Evolutionary conservation across 2,797 vertebrate species (phyloP), one percentile per base, ranked within the genome.

Genomic region (Euthynnus affinis): DNA sequence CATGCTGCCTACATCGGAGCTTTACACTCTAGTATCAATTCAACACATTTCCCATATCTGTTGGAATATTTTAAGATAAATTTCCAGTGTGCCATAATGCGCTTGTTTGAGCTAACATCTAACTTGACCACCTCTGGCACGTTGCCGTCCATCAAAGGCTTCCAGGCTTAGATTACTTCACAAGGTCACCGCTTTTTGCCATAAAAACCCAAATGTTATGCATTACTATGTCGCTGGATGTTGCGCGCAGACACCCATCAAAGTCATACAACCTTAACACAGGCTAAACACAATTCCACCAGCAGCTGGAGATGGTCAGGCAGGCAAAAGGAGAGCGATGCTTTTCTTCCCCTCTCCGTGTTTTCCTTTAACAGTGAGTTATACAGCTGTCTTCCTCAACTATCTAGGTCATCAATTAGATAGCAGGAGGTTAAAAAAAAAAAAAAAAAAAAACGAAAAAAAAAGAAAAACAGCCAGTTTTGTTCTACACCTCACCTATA

Each of bases 391-490:
- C 93, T 89, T 71, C 86, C 78, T 70, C 83, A 76, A 88, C 87
- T 84, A 88, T 91, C 87, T 63, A 57, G 81, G 88, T 87, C 91
- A 93, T 95, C 92, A 94, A 93, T 95, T 94, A 94, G 76, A 65
- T 27, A 67, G 85, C 76, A 78, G 85, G 76, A 78, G 83, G 82
- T 75, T 55, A 78, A 79, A 78, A 70, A 40, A 22, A 76, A 8
- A 8, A 75, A 66, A 80, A 60, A 66, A 75, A 66, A 80, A 60
- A 66, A n/a, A n/a, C n/a, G n/a, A n/a, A 46, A 44, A 44, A 14
- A 42, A 46, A 17, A 46, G 52, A 75, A 66, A 80, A 60, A 66
- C 53, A 77, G 55, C 15, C 66, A 20, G 71, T 89, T 90, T 90
- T 90, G 87, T 90, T 91, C 68, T 64, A 77, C 76, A 79, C 78